Evolutionary conservation across 2,113 vertebrate species (phyloP), one percentile per base, ranked within the genome.

Genomic region (Apus apus): DNA sequence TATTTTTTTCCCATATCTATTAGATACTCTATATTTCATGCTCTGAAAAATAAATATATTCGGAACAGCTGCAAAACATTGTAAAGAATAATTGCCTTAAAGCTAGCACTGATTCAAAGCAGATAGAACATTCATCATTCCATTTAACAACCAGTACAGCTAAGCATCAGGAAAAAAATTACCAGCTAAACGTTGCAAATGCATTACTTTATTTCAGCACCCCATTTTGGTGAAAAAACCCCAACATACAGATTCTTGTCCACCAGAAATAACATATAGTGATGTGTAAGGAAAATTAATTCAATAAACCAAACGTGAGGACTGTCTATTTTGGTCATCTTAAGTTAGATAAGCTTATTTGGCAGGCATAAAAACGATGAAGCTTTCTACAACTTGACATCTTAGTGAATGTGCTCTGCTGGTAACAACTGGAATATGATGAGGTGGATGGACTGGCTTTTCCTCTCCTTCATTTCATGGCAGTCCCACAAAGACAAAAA

Each of bases 81-180:
- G 20, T 76, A 78, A 93, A 92, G 40, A 95, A 73, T 48, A 51
- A 85, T 64, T 65, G 43, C 38, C 62, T 97, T 53, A 80, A 93
- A 90, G 62, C 25, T 84, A 89, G 56, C 40, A 71, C 56, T 68
- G 68, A 64, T 89, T 91, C 83, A n/a, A 81, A 78, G 75, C 46
- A 85, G n/a, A 76, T 2, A 78, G 32, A 85, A 79, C 7, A 45
- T 57, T 71, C 64, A 65, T 73, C 87, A 88, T 56, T 94, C 62
- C 26, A 66, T 65, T 74, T 92, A 82, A 78, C 54, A 93, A 84
- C 13, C 29, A 76, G 46, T 45, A 71, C 16, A 67, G 53, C 6
- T 43, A 87, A 60, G 65, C 8, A 71, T 30, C 45, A 38, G 23
- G 36, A 8, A 9, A 56, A 45, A 68, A 77, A 0, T 32, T 60